A percentile compares a stretch with the other conserved stretches of the same genome.
Conservation (phyloP, 2,888 invertebrate genomes). For the Trachelus tabidus region DNA sequence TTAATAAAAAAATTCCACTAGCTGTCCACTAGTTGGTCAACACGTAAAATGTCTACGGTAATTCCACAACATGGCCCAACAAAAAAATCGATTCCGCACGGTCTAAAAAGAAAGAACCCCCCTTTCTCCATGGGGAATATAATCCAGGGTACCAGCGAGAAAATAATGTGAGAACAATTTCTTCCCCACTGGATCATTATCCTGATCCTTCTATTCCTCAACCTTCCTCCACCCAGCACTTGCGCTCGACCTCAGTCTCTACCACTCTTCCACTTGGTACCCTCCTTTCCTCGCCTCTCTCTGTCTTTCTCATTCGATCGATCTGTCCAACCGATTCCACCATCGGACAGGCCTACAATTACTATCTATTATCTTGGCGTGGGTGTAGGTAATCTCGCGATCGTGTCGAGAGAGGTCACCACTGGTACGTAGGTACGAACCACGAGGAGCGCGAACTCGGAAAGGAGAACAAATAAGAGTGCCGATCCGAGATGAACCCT, state of each 20-base stretch:
- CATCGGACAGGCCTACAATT: constrained; percentile 52
- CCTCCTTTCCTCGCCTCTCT: constrained; percentile 28
- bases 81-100: too few relatives aligned
- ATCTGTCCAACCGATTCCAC: constrained; percentile 57
- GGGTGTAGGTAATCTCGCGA: constrained; percentile 60
- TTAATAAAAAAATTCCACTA: too few relatives aligned
- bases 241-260: constrained; percentile 22
- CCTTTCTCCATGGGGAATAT: constrained; percentile 18
- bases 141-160: constrained; percentile 48
- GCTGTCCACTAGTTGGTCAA: too few relatives aligned
- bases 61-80: too few relatives aligned
- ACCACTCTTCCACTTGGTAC: constrained; percentile 27
- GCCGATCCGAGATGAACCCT: not conserved
- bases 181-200: constrained; percentile 59
- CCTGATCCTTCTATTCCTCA: constrained; percentile 20
- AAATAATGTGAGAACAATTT: constrained; percentile 65
- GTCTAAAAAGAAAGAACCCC: not conserved
- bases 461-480: constrained; percentile 29
- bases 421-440: too few relatives aligned
- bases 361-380: constrained; percentile 54
- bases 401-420: constrained; percentile 49
- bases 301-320: constrained; percentile 39
- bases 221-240: constrained; percentile 1
- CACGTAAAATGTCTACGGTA: too few relatives aligned
- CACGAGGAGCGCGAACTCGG: constrained; percentile 24